Base-by-base conservation (phyloP, 30 jellyfish, hydroid and myxozoan species). In the Pelagia noctiluca region DNA sequence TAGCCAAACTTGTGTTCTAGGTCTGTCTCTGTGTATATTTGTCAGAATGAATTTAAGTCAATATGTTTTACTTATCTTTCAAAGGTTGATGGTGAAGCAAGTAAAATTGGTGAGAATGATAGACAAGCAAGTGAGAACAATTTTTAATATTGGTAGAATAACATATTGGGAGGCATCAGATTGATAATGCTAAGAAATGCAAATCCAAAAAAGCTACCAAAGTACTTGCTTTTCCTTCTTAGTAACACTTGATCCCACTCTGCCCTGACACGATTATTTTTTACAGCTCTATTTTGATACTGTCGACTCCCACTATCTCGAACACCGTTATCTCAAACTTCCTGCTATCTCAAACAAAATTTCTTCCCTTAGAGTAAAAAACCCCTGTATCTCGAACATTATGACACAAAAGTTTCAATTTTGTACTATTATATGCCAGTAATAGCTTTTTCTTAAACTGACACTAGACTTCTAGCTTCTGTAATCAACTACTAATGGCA, bases 11-110 rank as follows among this genome's bases (percentile, higher is more conserved):
- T 31, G 22, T 66, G 63, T 35, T 66, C 35, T n/a, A 31, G 22
- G 79, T 22, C 61, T 5, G 16, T 42, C 57, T 42, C 8, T 42
- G 57, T 5, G 57, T 42, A 16, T n/a, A n/a, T n/a, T n/a, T n/a
- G 16, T 42, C 57, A 42, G 16, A 42, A 42, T 42, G 8, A 42
- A 5, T 42, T 42, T 16, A 42, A 42, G 16, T 8, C 16, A 8
- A 42, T 42, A 42, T 42, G 12, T 42, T 16, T 5, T 8, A 42
- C 57, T 42, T 42, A 8, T 42, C 65, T 63, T 3, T 37, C 75
- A 11, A 35, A 91, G 98, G 63, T 91, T 63, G 98, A 91, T 3
- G 98, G 98, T 32, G 98, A 91, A 48, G 24, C 83, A 79, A 79
- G 46, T 33, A 91, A 85, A 74, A 91, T 91, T 34, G 13, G 78